Conservation (phyloP, 2,888 invertebrate genomes). For the Tholera decimalis region DNA sequence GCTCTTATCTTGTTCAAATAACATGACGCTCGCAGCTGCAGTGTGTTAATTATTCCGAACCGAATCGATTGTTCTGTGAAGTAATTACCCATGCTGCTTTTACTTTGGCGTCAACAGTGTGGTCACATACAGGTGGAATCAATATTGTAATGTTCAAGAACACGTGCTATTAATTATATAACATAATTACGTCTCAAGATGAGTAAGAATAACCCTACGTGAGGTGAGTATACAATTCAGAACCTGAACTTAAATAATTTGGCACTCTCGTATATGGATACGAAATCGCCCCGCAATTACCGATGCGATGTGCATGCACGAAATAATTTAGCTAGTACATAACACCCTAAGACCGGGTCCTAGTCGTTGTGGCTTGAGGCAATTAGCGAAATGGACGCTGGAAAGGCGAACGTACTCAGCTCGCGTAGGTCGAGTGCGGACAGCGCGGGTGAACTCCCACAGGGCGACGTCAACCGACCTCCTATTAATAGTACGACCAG, state of each 20-base stretch:
- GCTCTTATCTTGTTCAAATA: conserved; percentile 60
- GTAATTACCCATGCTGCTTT: conserved; percentile 23
- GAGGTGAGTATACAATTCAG: conserved; percentile 28
- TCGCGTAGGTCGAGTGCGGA: conserved; percentile 71
- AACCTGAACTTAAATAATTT: conserved; percentile 44
- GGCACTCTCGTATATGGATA: conserved; percentile 48
- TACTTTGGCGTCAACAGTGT: conserved; percentile 10
- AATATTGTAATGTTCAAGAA: conserved; percentile 1
- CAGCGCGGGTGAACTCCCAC: conserved; percentile 70
- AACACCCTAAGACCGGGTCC: conserved; percentile 57
- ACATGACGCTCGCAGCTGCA: conserved; percentile 57
- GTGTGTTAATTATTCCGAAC: conserved; percentile 50
- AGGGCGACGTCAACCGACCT: conserved; percentile 72
- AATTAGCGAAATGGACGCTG: conserved; percentile 85
- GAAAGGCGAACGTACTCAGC: conserved; percentile 75
- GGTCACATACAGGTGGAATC: conserved; percentile 1
- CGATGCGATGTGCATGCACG: conserved; percentile 57
- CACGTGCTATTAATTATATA: conserved; percentile 29
- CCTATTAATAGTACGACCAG: conserved; percentile 85
- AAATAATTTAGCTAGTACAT: conserved; percentile 61
- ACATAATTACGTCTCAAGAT: background rate
- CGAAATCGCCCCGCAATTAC: conserved; percentile 47
- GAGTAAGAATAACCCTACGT: background rate
- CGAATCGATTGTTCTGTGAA: conserved; percentile 39
- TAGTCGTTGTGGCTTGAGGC: conserved; percentile 71